These are phyloP conservation scores for Epirrhoe tristata DNA, from an alignment of 2,888 invertebrate genomes.

Conservation along the genomic window DNA sequence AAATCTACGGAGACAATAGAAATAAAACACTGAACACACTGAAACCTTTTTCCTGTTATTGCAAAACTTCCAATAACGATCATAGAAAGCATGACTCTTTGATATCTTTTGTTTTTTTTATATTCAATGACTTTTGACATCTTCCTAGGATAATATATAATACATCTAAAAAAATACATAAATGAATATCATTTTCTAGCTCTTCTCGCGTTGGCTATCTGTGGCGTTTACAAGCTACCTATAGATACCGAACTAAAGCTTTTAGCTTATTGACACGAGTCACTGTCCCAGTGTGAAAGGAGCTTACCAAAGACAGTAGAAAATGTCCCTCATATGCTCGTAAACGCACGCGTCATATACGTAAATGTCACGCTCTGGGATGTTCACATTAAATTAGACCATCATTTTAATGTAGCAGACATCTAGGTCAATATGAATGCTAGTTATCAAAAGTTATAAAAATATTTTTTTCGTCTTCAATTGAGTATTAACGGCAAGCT, in stretches of 20 bases:
- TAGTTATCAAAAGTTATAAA: not conserved
- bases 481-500: not conserved
- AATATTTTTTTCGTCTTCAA: not conserved
- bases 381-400: constrained; percentile 19
- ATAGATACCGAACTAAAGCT: no score
- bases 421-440: constrained; percentile 11
- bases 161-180: no score
- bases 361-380: constrained; percentile 27
- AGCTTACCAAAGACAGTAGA: constrained; percentile 17
- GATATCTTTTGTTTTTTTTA: no score
- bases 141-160: no score
- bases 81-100: no score
- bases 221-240: no score
- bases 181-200: no score
- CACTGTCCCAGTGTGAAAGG: not conserved
- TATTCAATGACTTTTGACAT: no score
- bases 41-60: no score
- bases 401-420: constrained; percentile 18
- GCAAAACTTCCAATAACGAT: no score
- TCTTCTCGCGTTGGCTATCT: no score
- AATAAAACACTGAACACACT: constrained; percentile 9
- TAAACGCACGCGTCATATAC: constrained; percentile 31
- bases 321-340: constrained; percentile 23
- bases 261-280: not conserved
- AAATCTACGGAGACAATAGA: constrained; percentile 26